Conservation (phyloP, 1,140 invertebrate species). For the Aphelinus atriplicis region DNA sequence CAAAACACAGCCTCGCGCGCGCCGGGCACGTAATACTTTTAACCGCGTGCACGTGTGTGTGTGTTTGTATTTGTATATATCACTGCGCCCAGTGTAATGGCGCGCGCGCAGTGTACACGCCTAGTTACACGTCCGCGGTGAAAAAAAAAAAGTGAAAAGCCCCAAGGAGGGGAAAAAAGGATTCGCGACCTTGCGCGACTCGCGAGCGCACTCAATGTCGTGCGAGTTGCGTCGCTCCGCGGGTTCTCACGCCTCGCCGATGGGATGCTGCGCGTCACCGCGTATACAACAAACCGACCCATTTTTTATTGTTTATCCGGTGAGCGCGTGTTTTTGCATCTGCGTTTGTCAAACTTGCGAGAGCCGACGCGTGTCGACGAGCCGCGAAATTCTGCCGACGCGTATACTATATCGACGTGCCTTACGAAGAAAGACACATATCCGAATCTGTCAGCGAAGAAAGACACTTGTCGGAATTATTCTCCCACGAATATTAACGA, state of each 20-base stretch:
- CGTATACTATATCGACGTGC: too few relatives aligned
- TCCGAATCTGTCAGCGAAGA: too few relatives aligned
- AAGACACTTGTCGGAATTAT: too few relatives aligned
- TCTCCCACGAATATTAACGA: too few relatives aligned
- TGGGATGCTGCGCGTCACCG: constrained; percentile 27
- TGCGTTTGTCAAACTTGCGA: too few relatives aligned
- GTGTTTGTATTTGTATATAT: too few relatives aligned
- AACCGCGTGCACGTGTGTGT: not conserved
- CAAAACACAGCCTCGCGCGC: not conserved
- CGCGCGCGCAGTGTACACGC: not conserved
- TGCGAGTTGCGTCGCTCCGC: constrained; percentile 10
- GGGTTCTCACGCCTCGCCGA: constrained; percentile 31
- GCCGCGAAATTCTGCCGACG: too few relatives aligned
- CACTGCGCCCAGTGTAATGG: too few relatives aligned
- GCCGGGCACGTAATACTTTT: not conserved
- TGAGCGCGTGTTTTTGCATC: too few relatives aligned
- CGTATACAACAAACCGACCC: constrained; percentile 9
- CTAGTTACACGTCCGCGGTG: not conserved
- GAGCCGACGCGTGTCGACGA: too few relatives aligned
- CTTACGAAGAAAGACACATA: too few relatives aligned
- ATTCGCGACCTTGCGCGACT: constrained; percentile 20
- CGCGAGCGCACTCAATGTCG: not conserved
- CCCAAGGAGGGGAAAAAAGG: constrained; percentile 21
- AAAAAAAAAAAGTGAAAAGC: not conserved
- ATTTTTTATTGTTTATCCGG: not conserved